Evolutionary conservation across 2,113 vertebrate genomes (phyloP).

Genomic region (Steatornis caripensis): DNA sequence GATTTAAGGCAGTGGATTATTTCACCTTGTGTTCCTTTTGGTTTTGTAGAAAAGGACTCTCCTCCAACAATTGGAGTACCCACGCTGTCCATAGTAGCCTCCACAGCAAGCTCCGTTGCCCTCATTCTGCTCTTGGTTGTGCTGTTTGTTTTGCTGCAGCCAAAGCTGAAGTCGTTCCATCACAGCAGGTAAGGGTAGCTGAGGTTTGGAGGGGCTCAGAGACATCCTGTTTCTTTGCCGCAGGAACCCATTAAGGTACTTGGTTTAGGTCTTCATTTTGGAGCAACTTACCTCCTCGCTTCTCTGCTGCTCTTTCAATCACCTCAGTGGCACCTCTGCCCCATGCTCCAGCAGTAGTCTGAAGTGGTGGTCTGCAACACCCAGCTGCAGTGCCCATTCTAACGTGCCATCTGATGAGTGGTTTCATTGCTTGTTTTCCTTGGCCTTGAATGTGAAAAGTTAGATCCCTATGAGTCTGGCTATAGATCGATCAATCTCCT

Average conservation of each 20-base stretch:
- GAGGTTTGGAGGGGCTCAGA: not conserved
- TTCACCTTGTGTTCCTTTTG: not conserved
- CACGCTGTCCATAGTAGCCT: constrained; percentile 90
- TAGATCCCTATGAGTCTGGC: not conserved
- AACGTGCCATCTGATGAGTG: not conserved
- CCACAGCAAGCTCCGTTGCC: constrained; percentile 91
- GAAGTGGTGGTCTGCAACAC: not conserved
- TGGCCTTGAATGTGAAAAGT: not conserved
- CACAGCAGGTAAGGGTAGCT: constrained; percentile 85
- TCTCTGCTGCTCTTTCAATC: not conserved
- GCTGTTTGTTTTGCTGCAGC: constrained; percentile 95
- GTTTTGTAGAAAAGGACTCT: constrained; percentile 83
- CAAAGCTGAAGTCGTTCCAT: constrained; percentile 97
- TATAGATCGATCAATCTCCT: not conserved
- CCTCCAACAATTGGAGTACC: constrained; percentile 84
- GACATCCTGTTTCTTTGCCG: not conserved
- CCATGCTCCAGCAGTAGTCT: not conserved
- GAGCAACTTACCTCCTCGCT: not conserved
- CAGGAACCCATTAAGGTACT: not conserved
- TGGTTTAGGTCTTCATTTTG: not conserved
- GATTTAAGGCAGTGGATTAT: not conserved
- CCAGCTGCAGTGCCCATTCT: not conserved
- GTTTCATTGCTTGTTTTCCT: not conserved
- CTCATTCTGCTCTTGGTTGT: constrained; percentile 95
- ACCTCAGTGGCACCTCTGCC: not conserved